Evolutionary conservation across 2,888 invertebrate species (phyloP).

Genomic region (Camponotus fellah): DNA sequence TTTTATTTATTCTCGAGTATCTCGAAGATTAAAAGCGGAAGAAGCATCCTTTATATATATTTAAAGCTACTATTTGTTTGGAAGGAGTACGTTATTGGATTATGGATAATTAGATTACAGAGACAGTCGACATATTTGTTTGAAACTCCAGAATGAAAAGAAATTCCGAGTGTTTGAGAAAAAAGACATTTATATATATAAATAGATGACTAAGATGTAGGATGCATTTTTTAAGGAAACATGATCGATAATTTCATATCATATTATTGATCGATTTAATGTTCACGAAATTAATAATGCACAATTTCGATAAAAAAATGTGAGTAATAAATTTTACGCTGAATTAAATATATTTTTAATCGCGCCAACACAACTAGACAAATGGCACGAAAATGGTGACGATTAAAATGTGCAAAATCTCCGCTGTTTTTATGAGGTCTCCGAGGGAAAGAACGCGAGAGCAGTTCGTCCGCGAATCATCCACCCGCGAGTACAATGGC

Average conservation of each 20-base stretch:
- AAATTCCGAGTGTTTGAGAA: too few relatives aligned
- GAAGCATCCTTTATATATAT: background rate
- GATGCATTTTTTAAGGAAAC: background rate
- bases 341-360: slow-evolving; percentile 32
- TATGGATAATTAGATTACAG: slow-evolving; percentile 22
- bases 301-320: background rate
- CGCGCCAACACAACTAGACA: background rate
- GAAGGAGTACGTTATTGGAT: background rate
- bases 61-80: background rate
- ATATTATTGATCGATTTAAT: too few relatives aligned
- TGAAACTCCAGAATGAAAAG: background rate
- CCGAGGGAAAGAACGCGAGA: slow-evolving; percentile 5
- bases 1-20: background rate
- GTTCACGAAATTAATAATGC: background rate
- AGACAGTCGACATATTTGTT: background rate
- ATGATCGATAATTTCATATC: background rate
- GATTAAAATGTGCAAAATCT: slow-evolving; percentile 33
- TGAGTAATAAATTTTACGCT: slow-evolving; percentile 2
- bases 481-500: slow-evolving; percentile 61
- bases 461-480: slow-evolving; percentile 59
- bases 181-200: background rate
- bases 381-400: background rate
- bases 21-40: background rate
- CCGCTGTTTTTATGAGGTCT: slow-evolving; percentile 35
- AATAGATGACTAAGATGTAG: background rate